Evolutionary conservation across 2,113 vertebrate genomes (phyloP).

Genomic region (Laticauda colubrina): DNA sequence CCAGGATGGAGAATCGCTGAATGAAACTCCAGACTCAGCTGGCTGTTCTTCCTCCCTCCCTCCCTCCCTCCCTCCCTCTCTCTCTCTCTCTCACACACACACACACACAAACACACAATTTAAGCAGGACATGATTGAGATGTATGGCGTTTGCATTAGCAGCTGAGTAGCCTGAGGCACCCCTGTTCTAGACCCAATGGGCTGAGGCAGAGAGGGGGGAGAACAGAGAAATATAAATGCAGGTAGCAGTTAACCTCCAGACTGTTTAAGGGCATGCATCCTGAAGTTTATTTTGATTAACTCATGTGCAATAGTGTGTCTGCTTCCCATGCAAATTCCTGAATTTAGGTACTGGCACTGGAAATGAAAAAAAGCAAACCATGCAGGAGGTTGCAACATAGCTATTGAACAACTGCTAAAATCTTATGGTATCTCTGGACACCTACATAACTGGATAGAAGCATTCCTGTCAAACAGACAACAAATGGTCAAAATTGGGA

Average conservation of each 20-base stretch:
- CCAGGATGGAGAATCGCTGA: background rate
- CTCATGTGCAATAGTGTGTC: background rate
- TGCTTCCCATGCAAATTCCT: background rate
- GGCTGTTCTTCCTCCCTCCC: background rate
- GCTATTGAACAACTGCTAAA: too few relatives aligned
- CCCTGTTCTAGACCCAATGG: background rate
- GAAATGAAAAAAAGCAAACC: background rate
- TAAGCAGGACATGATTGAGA: background rate
- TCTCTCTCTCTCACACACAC: too few relatives aligned
- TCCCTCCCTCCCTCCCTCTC: too few relatives aligned
- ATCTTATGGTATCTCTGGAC: too few relatives aligned
- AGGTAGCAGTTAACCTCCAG: background rate
- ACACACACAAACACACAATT: background rate
- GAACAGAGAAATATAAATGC: background rate
- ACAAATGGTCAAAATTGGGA: too few relatives aligned
- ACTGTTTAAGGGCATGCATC: background rate
- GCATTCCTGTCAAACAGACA: too few relatives aligned
- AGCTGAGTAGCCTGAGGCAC: background rate
- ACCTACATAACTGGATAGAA: too few relatives aligned
- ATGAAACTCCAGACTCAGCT: background rate
- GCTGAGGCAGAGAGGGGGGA: background rate
- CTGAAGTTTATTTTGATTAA: background rate
- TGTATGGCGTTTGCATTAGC: background rate
- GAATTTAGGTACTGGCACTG: background rate
- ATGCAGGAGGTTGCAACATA: background rate